Percentiles rank a stretch among this genome's conserved stretches.
Evolutionary conservation across 2,888 invertebrate species (phyloP).

Genomic region (Dromius quadrimaculatus): DNA sequence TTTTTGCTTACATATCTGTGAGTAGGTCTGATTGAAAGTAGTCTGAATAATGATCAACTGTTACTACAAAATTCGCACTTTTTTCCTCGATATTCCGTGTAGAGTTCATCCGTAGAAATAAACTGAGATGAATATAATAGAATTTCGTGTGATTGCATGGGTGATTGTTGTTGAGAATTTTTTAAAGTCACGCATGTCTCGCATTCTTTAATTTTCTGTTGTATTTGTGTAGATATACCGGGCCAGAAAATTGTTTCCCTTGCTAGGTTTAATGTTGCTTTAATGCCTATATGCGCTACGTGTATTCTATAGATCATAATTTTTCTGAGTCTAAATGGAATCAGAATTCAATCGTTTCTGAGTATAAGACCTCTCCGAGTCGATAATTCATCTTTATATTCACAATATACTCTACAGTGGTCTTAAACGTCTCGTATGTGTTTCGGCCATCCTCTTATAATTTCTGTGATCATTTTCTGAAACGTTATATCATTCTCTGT

Average conservation of each 20-base stretch:
- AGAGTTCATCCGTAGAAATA: conserved; percentile 2
- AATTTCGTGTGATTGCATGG: background rate
- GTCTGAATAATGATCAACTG: conserved; percentile 56
- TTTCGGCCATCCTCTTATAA: conserved; percentile 19
- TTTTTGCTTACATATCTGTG: conserved; percentile 43
- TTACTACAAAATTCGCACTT: conserved; percentile 47
- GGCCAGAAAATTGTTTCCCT: conserved; percentile 18
- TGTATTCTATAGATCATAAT: conserved; percentile 5
- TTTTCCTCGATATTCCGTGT: conserved; percentile 41
- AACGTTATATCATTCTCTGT: background rate
- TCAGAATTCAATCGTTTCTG: conserved; percentile 3
- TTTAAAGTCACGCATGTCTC: background rate
- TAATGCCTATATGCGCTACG: conserved; percentile 5
- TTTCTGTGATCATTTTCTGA: background rate
- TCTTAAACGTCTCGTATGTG: background rate
- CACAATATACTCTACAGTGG: conserved; percentile 17
- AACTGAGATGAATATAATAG: background rate
- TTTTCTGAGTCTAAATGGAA: conserved; percentile 5
- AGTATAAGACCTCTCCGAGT: conserved; percentile 32
- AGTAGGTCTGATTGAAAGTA: conserved; percentile 55
- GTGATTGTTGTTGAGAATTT: background rate
- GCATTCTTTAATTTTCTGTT: background rate
- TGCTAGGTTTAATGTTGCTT: background rate
- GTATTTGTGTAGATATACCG: conserved; percentile 3
- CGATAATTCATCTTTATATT: conserved; percentile 28